Evolutionary conservation across 2,888 invertebrate genomes (phyloP).

Genomic region (Drosophila kanekoi): DNA sequence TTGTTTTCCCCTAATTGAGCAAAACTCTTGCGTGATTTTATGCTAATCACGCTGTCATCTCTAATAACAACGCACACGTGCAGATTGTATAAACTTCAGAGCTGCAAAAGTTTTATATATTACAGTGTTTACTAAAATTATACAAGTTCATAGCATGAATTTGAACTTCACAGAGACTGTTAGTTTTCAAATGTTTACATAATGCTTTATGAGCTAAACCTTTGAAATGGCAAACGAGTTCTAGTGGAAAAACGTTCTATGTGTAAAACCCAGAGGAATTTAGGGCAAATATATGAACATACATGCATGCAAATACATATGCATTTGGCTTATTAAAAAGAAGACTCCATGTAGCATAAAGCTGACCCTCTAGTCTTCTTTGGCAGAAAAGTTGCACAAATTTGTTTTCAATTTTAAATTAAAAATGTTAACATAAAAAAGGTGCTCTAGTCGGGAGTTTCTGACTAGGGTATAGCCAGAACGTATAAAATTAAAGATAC

Average conservation of each 20-base stretch:
- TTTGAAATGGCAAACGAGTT: constrained; percentile 1
- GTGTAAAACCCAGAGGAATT: constrained; percentile 5
- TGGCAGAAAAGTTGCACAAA: neutral
- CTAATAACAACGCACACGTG: neutral
- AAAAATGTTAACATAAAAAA: no score
- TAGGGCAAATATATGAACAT: neutral
- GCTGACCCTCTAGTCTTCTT: neutral
- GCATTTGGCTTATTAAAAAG: neutral
- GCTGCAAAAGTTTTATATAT: neutral
- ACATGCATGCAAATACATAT: neutral
- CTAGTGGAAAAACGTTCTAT: neutral
- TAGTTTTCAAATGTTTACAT: constrained; percentile 5
- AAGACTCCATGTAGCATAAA: neutral
- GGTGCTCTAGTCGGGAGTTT: no score
- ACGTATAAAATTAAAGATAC: no score
- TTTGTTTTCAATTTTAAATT: neutral
- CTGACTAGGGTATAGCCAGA: no score
- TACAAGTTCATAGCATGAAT: neutral
- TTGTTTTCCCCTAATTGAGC: no score
- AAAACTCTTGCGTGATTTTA: no score
- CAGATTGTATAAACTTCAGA: constrained; percentile 4
- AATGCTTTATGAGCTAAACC: constrained; percentile 5
- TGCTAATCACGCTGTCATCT: constrained; percentile 3
- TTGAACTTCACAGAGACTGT: constrained; percentile 3
- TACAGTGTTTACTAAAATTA: neutral